Evolutionary conservation across 1,140 invertebrate species (phyloP).

Genomic region (Drosophila burlai): DNA sequence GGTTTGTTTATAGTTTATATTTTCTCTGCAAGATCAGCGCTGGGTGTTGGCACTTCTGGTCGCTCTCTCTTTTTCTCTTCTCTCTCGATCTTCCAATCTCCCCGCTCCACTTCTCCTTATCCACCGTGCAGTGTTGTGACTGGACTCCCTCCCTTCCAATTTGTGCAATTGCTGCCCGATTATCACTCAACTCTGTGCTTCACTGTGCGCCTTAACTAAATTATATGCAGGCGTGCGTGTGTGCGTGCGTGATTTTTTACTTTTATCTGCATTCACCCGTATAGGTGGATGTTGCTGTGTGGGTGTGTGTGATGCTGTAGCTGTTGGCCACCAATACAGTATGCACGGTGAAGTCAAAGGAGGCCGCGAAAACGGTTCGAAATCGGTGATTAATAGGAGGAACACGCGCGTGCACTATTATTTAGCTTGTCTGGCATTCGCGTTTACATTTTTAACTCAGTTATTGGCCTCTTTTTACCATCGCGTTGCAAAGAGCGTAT

Average conservation of each 20-base stretch:
- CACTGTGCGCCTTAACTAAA: slow-evolving; percentile 63
- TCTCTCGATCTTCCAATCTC: slow-evolving; percentile 16
- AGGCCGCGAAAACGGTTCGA: slow-evolving; percentile 44
- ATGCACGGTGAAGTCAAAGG: slow-evolving; percentile 16
- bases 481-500: slow-evolving; percentile 30
- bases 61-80: slow-evolving; percentile 44
- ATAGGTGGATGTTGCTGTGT: slow-evolving; percentile 41
- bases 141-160: slow-evolving; percentile 46
- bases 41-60: slow-evolving; percentile 75
- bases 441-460: slow-evolving; percentile 75
- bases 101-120: slow-evolving; percentile 13
- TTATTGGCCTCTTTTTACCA: slow-evolving; percentile 59
- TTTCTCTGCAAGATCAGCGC: slow-evolving; percentile 61
- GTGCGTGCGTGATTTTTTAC: slow-evolving; percentile 61
- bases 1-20: slow-evolving; percentile 74
- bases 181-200: slow-evolving; percentile 35
- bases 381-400: slow-evolving; percentile 46
- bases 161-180: slow-evolving; percentile 40
- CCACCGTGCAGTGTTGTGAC: slow-evolving; percentile 20
- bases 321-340: slow-evolving; percentile 62
- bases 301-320: slow-evolving; percentile 68
- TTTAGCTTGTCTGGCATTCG: slow-evolving; percentile 36
- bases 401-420: slow-evolving; percentile 59
- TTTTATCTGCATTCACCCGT: slow-evolving; percentile 56
- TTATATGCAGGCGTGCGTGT: slow-evolving; percentile 68